These are phyloP conservation scores for Hirtodrosophila cameraria DNA, from an alignment of 2,888 invertebrate genomes.

Conservation along the genomic window DNA sequence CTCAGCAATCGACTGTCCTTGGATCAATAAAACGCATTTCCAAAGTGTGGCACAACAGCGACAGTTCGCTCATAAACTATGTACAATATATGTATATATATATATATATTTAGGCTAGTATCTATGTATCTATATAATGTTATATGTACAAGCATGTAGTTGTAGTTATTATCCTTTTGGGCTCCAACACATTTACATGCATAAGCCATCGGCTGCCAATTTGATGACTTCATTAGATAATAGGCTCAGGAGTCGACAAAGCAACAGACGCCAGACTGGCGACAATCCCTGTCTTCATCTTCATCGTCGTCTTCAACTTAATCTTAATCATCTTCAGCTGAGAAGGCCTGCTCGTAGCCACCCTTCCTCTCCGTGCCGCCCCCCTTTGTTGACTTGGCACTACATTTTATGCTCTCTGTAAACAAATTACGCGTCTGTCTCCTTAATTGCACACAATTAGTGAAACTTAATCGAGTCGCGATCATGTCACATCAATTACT, in stretches of 20 bases:
- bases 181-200: conserved; percentile 42
- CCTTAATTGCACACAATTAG: conserved; percentile 34
- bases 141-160: conserved; percentile 4
- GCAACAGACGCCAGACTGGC: conserved; percentile 50
- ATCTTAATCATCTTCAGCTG: neutral
- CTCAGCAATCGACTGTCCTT: conserved; percentile 58
- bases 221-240: conserved; percentile 68
- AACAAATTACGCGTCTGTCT: conserved; percentile 19
- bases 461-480: conserved; percentile 22
- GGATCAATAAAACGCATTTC: conserved; percentile 72
- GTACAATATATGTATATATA: conserved; percentile 7
- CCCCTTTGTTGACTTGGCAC: conserved; percentile 14
- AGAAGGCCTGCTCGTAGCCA: neutral
- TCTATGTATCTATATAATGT: neutral
- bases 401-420: conserved; percentile 14
- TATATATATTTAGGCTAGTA: no score
- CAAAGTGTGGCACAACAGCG: conserved; percentile 24
- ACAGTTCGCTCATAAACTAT: conserved; percentile 23
- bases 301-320: conserved; percentile 3
- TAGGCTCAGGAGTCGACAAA: conserved; percentile 35
- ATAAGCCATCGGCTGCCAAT: conserved; percentile 51
- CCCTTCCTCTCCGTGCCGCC: neutral
- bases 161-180: conserved; percentile 14
- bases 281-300: conserved; percentile 22
- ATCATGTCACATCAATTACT: conserved; percentile 34